Base-by-base conservation (phyloP, 2,797 vertebrate genomes). In the Vultur gryphus region DNA sequence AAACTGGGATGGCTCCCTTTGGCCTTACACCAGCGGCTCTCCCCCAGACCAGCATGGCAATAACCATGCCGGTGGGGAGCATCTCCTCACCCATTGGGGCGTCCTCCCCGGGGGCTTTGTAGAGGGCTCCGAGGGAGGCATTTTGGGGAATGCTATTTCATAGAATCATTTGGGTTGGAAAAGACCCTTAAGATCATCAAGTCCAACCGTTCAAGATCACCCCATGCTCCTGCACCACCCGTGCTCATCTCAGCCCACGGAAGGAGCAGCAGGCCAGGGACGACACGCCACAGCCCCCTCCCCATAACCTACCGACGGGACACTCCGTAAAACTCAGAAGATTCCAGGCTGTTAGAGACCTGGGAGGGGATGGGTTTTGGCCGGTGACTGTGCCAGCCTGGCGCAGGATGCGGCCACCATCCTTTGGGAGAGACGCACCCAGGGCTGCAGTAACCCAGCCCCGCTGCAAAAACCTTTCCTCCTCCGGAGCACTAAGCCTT, bases 11-110 rank as follows among this genome's bases (percentile, higher is more conserved):
- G 23, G 80, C 39, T 51, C 5, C 25, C 35, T 35, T 41, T 9
- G 26, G 51, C 31, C 43, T 49, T 35, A 49, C 20, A 4, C 31
- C 1, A 0, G 28, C 6, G 0, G 65, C 2, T 1, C 29, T 73
- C 41, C 33, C 49, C n/a, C 25, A 13, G 26, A 37, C 16, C 48
- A 10, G 66, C 6, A 4, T 0, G 7, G 31, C 52, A 58, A 43
- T 6, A 16, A 31, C 44, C 7, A 2, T 18, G 11, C 39, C 8
- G 1, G 9, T 19, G 33, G 18, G 37, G 24, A 46, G 15, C 48
- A 62, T 17, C 48, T 41, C 57, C 55, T n/a, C 4, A 1, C 72
- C 71, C 54, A 26, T 43, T 52, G 13, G 51, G 24, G 19, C 1
- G 0, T 29, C 25, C 41, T 39, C n/a, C 20, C 43, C 16, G 5